Percentiles rank a stretch among this genome's conserved stretches.
Evolutionary conservation across 1,140 invertebrate genomes (phyloP).

Genomic region (Amphibalanus amphitrite): DNA sequence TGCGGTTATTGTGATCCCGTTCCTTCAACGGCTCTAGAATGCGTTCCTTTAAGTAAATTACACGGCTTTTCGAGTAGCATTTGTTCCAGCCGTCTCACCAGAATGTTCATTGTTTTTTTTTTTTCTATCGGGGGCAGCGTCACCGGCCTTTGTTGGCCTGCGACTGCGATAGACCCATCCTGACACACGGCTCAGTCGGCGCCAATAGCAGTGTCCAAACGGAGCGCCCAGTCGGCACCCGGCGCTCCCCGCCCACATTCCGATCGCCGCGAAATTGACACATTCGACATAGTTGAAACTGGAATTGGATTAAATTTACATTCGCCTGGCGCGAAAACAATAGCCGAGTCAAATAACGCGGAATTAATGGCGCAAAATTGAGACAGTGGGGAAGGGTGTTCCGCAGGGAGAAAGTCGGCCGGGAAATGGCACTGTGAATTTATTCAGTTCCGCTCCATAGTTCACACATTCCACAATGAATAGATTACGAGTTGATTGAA

Average conservation of each 20-base stretch:
- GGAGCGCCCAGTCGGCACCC: background rate
- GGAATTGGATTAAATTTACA: background rate
- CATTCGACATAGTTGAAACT: background rate
- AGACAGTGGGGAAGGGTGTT: background rate
- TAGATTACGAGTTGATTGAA: too few species aligned
- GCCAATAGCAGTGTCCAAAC: background rate
- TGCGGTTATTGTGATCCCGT: too few species aligned
- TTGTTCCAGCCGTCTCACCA: too few species aligned
- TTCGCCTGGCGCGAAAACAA: background rate
- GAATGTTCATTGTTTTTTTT: too few species aligned
- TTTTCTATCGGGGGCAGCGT: too few species aligned
- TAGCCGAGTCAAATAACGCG: background rate
- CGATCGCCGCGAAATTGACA: background rate
- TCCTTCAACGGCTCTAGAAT: too few species aligned
- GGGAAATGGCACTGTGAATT: too few species aligned
- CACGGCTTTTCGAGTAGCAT: too few species aligned
- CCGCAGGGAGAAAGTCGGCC: too few species aligned
- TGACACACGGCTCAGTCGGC: background rate
- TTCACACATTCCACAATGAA: too few species aligned
- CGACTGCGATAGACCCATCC: background rate
- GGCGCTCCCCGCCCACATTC: background rate
- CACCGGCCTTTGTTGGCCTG: background rate
- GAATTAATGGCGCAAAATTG: background rate
- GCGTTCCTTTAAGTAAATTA: too few species aligned
- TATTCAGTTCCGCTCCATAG: too few species aligned